A percentile compares a stretch with the other conserved stretches of the same genome.
Evolutionary conservation across 2,113 vertebrate species (phyloP).

Genomic region (Apodemus speciosus): DNA sequence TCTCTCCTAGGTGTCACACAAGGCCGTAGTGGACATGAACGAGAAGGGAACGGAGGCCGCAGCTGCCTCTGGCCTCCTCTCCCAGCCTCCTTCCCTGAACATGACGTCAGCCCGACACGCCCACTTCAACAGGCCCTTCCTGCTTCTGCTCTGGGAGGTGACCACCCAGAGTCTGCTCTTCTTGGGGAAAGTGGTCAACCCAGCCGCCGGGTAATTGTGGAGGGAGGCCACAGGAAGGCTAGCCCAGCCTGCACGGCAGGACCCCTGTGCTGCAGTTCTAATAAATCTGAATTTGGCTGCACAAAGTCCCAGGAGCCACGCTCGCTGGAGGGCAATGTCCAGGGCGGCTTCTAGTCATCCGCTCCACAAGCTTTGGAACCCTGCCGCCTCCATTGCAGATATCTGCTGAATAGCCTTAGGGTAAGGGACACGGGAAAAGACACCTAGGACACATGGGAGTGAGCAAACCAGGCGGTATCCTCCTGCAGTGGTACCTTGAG

Average conservation of each 20-base stretch:
- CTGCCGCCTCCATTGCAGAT: rapidly evolving
- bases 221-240: neutral
- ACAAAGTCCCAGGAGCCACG: rapidly evolving
- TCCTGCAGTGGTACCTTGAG: neutral
- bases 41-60: slow-evolving; percentile 92
- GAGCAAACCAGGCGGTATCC: neutral
- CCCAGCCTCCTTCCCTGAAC: slow-evolving; percentile 57
- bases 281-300: slow-evolving; percentile 59
- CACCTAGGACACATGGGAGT: neutral
- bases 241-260: rapidly evolving
- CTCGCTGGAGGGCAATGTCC: too few relatives aligned
- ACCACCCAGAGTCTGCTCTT: slow-evolving; percentile 86
- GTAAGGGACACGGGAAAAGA: neutral
- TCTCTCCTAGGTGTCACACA: slow-evolving; percentile 82
- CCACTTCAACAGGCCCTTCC: slow-evolving; percentile 86
- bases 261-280: neutral
- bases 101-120: rapidly evolving
- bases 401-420: neutral
- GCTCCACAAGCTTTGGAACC: rapidly evolving
- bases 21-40: slow-evolving; percentile 87
- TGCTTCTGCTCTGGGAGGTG: slow-evolving; percentile 87
- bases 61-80: slow-evolving; percentile 82
- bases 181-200: slow-evolving; percentile 90
- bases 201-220: slow-evolving; percentile 56
- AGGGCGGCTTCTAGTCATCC: rapidly evolving